A percentile compares a stretch with the other conserved stretches of the same genome.
phyloP scores from a whole-genome alignment of 2,113 vertebrate genomes.

The Oryzias celebensis region DNA sequence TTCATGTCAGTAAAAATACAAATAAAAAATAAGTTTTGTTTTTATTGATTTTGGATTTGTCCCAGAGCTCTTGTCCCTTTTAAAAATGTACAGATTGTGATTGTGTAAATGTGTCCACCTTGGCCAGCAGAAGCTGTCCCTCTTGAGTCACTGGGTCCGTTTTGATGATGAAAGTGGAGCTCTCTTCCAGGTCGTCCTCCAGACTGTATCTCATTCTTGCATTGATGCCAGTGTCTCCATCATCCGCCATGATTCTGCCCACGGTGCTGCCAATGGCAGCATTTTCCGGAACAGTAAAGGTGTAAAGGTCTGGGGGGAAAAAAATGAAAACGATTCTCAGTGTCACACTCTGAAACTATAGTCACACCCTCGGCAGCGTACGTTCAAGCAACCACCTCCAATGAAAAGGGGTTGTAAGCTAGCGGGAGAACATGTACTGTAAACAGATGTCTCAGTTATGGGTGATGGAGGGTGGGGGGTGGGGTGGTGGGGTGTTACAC shows the following conservation, averaged over 20 bases:
- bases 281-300: constrained; percentile 83
- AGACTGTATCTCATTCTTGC: constrained; percentile 88
- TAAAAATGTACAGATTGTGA: neutral
- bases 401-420: too few species aligned
- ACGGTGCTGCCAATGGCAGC: constrained; percentile 79
- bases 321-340: neutral
- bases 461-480: too few species aligned
- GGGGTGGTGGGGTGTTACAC: too few species aligned
- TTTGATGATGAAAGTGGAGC: constrained; percentile 79
- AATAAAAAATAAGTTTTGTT: too few species aligned
- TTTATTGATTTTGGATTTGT: too few species aligned
- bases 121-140: constrained; percentile 85
- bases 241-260: constrained; percentile 85
- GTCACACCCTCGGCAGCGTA: too few species aligned
- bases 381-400: too few species aligned
- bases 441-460: too few species aligned
- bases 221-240: constrained; percentile 85
- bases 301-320: constrained; percentile 79
- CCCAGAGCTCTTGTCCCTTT: too few species aligned
- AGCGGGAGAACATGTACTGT: too few species aligned
- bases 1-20: too few species aligned
- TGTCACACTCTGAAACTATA: neutral
- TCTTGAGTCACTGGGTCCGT: constrained; percentile 87
- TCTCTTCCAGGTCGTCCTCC: constrained; percentile 78
- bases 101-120: constrained; percentile 73